A percentile compares a stretch with the other conserved stretches of the same genome.
These are phyloP conservation scores for Psittacula echo DNA, from an alignment of 2,797 vertebrate genomes.

Conservation along the genomic window DNA sequence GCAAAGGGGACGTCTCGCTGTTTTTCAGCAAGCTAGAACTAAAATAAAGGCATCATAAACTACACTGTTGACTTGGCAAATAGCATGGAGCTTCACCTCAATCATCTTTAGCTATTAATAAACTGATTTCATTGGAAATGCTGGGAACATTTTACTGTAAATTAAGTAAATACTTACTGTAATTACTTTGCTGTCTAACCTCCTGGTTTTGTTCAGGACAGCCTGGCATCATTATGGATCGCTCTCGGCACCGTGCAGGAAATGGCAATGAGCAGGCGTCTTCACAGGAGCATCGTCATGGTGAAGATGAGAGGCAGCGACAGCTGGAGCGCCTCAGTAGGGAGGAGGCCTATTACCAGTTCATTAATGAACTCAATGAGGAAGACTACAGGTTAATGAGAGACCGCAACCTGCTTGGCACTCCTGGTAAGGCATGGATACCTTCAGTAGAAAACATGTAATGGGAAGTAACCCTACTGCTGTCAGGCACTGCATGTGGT, in stretches of 20 bases:
- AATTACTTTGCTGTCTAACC: not conserved
- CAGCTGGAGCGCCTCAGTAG: conserved; percentile 93
- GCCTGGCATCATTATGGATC: conserved; percentile 68
- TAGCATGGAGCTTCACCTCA: not conserved
- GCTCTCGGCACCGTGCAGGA: conserved; percentile 44
- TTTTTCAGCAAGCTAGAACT: not conserved
- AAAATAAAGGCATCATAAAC: not conserved
- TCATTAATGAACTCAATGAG: conserved; percentile 93
- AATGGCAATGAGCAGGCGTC: conserved; percentile 43
- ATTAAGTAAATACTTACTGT: not conserved
- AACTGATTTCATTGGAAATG: not conserved
- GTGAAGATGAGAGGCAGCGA: conserved; percentile 85
- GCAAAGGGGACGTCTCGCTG: not conserved
- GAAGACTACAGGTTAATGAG: conserved; percentile 97
- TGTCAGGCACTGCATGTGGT: fast-evolving
- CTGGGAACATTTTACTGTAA: not conserved
- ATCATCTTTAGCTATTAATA: not conserved
- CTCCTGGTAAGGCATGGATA: conserved; percentile 83
- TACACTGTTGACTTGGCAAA: not conserved
- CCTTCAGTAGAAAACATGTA: not conserved
- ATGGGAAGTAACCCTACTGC: fast-evolving
- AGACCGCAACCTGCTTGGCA: conserved; percentile 93
- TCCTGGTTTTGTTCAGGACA: conserved; percentile 39
- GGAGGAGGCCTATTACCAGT: conserved; percentile 97
- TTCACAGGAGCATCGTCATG: not conserved